Percentiles rank a stretch among this genome's conserved stretches.
Conservation (phyloP, 1,140 invertebrate genomes). For the Papilio dardanus region DNA sequence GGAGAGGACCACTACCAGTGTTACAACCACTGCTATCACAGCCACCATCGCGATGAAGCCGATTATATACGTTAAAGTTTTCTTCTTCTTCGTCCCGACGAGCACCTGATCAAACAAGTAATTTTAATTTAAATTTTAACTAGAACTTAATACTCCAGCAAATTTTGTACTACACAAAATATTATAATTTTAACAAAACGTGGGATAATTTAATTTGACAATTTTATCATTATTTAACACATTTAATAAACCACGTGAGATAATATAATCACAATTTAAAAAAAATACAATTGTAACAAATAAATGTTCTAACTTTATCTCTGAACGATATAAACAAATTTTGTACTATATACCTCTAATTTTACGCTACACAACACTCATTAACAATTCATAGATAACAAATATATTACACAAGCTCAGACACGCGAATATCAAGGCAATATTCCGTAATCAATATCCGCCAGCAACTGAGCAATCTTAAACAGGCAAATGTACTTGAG, state of each 20-base stretch:
- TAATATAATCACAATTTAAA: background rate
- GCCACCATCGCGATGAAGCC: conserved; percentile 64
- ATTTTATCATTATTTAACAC: no score
- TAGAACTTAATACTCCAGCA: background rate
- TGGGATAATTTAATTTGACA: background rate
- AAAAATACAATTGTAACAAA: background rate
- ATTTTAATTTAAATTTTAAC: conserved; percentile 10
- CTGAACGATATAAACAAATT: background rate
- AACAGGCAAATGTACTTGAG: conserved; percentile 36
- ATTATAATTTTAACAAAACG: background rate
- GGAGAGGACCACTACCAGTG: conserved; percentile 63
- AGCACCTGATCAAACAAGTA: conserved; percentile 58
- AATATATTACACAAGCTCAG: background rate
- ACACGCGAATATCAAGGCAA: conserved; percentile 17
- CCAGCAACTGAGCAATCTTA: conserved; percentile 27
- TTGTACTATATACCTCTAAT: conserved; percentile 8
- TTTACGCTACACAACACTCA: conserved; percentile 7
- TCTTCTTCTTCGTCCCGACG: conserved; percentile 65
- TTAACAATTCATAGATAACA: conserved; percentile 25
- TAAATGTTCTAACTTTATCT: background rate
- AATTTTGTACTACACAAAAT: background rate
- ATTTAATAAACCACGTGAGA: background rate
- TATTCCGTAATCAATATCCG: conserved; percentile 26
- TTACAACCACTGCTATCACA: conserved; percentile 59
- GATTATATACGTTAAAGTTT: conserved; percentile 61